Evolutionary conservation across 2,888 invertebrate species (phyloP).

Genomic region (Oasisia sp.): DNA sequence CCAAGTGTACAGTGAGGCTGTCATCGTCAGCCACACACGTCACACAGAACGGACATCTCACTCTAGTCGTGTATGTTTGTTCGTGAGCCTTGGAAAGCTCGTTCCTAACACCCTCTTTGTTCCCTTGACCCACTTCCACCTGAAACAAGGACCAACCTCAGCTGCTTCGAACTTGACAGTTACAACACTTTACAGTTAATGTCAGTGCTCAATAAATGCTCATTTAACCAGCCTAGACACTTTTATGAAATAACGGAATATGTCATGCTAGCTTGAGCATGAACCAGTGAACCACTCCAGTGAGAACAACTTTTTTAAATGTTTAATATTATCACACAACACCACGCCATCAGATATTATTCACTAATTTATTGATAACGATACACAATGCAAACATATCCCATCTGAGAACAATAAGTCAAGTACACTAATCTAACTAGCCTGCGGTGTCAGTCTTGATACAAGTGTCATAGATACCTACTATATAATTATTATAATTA

Average conservation of each 20-base stretch:
- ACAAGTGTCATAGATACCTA: too few species aligned
- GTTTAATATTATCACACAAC: background rate
- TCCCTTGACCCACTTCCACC: background rate
- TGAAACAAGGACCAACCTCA: constrained; percentile 5
- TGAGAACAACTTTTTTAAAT: too few species aligned
- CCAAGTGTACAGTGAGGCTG: background rate
- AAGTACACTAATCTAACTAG: background rate
- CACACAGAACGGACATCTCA: background rate
- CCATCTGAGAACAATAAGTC: too few species aligned
- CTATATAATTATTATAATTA: too few species aligned
- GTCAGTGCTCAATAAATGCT: background rate
- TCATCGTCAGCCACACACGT: background rate
- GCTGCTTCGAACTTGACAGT: background rate
- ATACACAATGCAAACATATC: background rate
- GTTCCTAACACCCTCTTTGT: background rate
- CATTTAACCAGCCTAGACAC: background rate
- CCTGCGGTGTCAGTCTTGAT: too few species aligned
- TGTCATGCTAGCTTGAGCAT: background rate
- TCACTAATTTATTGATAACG: background rate
- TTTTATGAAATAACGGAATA: background rate
- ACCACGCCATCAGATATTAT: background rate
- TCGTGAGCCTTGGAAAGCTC: background rate
- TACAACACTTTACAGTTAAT: background rate
- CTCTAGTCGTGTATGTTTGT: background rate
- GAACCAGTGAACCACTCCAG: too few species aligned